These are phyloP conservation scores for Lasioglossum calceatum DNA, from an alignment of 2,888 invertebrate genomes.

Conservation along the genomic window DNA sequence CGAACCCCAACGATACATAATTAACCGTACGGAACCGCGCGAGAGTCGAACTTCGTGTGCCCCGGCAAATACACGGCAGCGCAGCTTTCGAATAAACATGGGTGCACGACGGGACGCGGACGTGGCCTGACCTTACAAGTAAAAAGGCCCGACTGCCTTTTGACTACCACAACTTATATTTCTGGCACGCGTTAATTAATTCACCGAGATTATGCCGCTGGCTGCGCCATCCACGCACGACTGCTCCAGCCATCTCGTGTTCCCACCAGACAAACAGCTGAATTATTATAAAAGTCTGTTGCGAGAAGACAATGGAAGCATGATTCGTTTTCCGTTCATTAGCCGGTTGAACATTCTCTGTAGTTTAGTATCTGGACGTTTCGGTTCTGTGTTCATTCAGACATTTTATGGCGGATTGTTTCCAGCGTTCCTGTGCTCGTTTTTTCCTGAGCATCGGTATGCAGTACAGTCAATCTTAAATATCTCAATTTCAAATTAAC, in stretches of 20 bases:
- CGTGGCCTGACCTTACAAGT: background rate
- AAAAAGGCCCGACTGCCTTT: conserved; percentile 8
- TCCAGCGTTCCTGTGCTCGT: no score
- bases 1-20: conserved; percentile 26
- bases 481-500: no score
- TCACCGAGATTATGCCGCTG: conserved; percentile 33
- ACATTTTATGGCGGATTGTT: no score
- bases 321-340: conserved; percentile 39
- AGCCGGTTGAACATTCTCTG: conserved; percentile 12
- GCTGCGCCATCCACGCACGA: background rate
- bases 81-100: background rate
- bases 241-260: conserved; percentile 11
- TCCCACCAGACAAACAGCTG: conserved; percentile 16
- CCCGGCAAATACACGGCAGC: conserved; percentile 6
- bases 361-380: background rate
- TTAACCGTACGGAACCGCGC: conserved; percentile 23
- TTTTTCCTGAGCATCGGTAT: no score
- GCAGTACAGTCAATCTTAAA: no score
- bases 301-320: conserved; percentile 39
- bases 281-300: conserved; percentile 16
- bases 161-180: conserved; percentile 28
- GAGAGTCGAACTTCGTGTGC: conserved; percentile 36
- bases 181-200: conserved; percentile 48
- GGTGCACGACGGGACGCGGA: background rate
- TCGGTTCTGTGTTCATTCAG: background rate